These are phyloP conservation scores for Euphysa ruthae DNA, from an alignment of 30 jellyfish, hydroid and myxozoan species.

Conservation along the genomic window DNA sequence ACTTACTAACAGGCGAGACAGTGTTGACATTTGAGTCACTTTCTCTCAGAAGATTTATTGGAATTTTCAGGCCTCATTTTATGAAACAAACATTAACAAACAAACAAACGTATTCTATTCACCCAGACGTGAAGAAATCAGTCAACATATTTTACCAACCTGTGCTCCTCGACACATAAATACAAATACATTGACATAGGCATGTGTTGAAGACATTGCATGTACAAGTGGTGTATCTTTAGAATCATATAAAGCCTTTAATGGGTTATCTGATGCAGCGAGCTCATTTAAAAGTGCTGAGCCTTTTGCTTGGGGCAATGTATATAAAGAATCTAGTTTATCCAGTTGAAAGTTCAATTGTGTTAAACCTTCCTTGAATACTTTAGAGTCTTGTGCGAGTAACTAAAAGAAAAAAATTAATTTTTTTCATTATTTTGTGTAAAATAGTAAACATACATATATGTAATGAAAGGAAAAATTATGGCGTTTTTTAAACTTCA, in stretches of 20 bases:
- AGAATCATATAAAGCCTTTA: conserved; percentile 60
- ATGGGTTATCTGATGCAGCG: conserved; percentile 75
- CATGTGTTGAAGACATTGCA: conserved; percentile 92
- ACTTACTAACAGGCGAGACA: too few species aligned
- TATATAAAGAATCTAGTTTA: conserved; percentile 57
- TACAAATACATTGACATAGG: conserved; percentile 68
- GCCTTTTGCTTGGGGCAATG: conserved; percentile 46
- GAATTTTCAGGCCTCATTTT: too few species aligned
- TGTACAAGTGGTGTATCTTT: conserved; percentile 85
- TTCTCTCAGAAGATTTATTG: too few species aligned
- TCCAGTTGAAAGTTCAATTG: conserved; percentile 70
- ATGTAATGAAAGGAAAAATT: too few species aligned
- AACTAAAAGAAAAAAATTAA: conserved; percentile 68
- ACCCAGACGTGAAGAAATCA: too few species aligned
- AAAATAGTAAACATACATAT: too few species aligned
- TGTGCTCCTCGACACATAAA: conserved; percentile 94
- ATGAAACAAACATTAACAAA: too few species aligned
- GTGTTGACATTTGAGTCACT: too few species aligned
- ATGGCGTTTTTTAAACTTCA: too few species aligned
- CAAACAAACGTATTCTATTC: too few species aligned
- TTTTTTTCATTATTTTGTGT: too few species aligned
- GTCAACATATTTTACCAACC: too few species aligned
- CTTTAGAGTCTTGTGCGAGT: conserved; percentile 75
- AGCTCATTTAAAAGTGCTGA: conserved; percentile 76
- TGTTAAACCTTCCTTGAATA: conserved; percentile 72